A percentile compares a stretch with the other conserved stretches of the same genome.
phyloP scores from a whole-genome alignment of 2,797 vertebrate genomes.

The Synaphobranchus kaupii region DNA sequence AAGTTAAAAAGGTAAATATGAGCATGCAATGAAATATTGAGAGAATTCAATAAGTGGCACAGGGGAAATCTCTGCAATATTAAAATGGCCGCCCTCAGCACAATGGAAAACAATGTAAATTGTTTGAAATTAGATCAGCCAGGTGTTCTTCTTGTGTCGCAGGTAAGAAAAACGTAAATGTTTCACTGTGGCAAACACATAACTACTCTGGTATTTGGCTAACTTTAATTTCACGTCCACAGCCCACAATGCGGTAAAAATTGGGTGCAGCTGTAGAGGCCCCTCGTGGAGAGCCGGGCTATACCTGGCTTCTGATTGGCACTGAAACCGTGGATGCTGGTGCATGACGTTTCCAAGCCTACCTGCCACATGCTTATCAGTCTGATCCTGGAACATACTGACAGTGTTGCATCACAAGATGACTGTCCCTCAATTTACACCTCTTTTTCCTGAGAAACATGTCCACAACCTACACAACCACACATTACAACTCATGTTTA shows the following conservation, averaged over 20 bases:
- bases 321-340: neutral
- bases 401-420: neutral
- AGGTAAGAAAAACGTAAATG: neutral
- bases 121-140: neutral
- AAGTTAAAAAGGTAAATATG: neutral
- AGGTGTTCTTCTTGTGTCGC: neutral
- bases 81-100: neutral
- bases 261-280: neutral
- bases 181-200: neutral
- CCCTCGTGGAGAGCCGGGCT: neutral
- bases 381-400: neutral
- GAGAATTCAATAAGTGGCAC: neutral
- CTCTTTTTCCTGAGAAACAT: neutral
- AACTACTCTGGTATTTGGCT: neutral
- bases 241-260: neutral
- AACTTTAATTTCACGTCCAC: slow-evolving; percentile 2
- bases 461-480: neutral
- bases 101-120: neutral
- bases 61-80: neutral
- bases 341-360: neutral
- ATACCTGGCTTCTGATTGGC: neutral
- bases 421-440: neutral
- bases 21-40: neutral
- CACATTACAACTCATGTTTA: neutral
- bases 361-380: neutral